These are phyloP conservation scores for Myotis yumanensis DNA, from an alignment of 2,113 vertebrate genomes.

Conservation along the genomic window DNA sequence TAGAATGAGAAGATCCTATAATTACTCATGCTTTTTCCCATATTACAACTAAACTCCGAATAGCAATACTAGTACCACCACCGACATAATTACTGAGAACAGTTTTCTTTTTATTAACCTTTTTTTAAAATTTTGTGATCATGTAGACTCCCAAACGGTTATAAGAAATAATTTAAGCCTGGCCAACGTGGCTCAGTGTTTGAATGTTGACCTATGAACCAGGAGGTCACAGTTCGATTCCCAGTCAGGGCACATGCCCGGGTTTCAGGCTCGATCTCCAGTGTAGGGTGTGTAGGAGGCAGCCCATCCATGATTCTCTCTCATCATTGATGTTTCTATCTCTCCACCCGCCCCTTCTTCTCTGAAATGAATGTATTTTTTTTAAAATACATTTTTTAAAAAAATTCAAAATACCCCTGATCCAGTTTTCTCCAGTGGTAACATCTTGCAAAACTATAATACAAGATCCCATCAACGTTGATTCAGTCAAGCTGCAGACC, in stretches of 20 bases:
- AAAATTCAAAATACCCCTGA: not conserved
- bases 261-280: too few species aligned
- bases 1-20: not conserved
- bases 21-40: not conserved
- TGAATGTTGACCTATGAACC: too few species aligned
- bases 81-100: not conserved
- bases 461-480: not conserved
- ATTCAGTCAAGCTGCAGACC: not conserved
- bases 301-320: too few species aligned
- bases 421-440: not conserved
- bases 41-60: not conserved
- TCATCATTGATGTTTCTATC: too few species aligned
- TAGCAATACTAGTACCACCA: not conserved
- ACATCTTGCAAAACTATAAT: not conserved
- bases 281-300: too few species aligned
- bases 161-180: not conserved
- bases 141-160: not conserved
- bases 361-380: too few species aligned
- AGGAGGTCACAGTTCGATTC: too few species aligned
- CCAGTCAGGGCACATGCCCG: too few species aligned
- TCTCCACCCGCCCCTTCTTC: too few species aligned
- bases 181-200: too few species aligned
- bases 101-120: not conserved
- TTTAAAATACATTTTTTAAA: too few species aligned
- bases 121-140: not conserved